Evolutionary conservation across 2,797 vertebrate species (phyloP).

Genomic region (Orientallactaga sibirica): DNA sequence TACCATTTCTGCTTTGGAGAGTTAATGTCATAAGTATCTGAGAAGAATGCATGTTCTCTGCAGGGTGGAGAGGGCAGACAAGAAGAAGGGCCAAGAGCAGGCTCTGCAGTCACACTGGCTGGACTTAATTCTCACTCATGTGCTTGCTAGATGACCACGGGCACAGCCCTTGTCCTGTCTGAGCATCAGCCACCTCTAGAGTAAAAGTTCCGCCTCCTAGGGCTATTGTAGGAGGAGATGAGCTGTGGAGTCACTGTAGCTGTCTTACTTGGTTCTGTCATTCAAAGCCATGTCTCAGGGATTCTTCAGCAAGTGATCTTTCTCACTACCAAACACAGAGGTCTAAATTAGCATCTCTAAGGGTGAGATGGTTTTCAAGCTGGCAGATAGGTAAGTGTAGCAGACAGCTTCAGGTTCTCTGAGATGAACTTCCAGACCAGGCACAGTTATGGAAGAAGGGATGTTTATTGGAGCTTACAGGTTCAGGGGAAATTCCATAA

Average conservation of each 20-base stretch:
- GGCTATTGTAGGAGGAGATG: neutral
- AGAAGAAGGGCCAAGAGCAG: rapidly evolving
- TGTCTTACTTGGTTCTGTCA: constrained; percentile 32
- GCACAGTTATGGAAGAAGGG: too few species aligned
- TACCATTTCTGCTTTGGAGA: neutral
- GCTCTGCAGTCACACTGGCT: neutral
- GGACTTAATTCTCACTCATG: neutral
- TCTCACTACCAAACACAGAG: neutral
- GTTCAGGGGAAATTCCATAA: too few species aligned
- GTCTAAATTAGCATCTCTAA: neutral
- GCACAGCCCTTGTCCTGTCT: neutral
- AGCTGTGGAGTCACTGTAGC: neutral
- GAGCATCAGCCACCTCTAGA: neutral
- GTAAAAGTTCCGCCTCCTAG: neutral
- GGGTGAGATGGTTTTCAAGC: neutral
- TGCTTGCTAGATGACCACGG: too few species aligned
- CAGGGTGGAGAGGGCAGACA: neutral
- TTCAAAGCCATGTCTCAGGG: constrained; percentile 12
- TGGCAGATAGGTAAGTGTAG: too few species aligned
- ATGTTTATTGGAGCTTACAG: too few species aligned
- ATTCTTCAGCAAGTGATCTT: neutral
- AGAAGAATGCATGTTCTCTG: neutral
- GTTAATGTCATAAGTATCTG: neutral
- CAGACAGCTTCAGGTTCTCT: too few species aligned
- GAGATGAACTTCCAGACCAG: too few species aligned